These are phyloP conservation scores for Acropora tenuis DNA, from an alignment of 64 coral and sea anemone genomes.

Conservation along the genomic window DNA sequence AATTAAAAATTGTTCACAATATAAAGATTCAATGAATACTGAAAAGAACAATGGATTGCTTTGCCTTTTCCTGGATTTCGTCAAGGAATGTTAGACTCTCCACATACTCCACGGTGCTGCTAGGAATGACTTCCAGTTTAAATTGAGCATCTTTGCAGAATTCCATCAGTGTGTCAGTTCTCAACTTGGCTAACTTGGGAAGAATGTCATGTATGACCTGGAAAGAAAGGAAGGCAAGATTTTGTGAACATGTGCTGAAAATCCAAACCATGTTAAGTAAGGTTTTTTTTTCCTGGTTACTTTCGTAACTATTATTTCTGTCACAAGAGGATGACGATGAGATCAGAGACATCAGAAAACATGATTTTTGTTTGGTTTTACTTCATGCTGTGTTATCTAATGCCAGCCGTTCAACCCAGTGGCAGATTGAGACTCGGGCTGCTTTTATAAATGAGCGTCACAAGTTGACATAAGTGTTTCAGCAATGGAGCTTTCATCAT, in stretches of 20 bases:
- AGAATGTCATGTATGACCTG: slow-evolving; percentile 97
- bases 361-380: too few species aligned
- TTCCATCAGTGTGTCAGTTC: slow-evolving; percentile 87
- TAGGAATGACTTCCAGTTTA: slow-evolving; percentile 83
- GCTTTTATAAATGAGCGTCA: too few species aligned
- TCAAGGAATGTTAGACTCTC: slow-evolving; percentile 90
- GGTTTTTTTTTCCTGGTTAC: too few species aligned
- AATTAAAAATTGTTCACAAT: too few species aligned
- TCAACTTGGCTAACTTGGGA: slow-evolving; percentile 90
- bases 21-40: background rate
- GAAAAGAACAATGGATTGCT: background rate
- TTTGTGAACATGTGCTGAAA: too few species aligned
- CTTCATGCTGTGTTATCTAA: too few species aligned
- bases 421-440: too few species aligned
- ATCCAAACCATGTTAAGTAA: background rate
- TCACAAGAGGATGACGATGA: background rate
- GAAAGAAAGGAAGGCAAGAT: background rate
- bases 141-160: slow-evolving; percentile 99
- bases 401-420: too few species aligned
- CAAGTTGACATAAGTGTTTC: too few species aligned
- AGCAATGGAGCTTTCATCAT: too few species aligned
- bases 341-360: too few species aligned
- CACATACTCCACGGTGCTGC: slow-evolving; percentile 82
- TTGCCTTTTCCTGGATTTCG: slow-evolving; percentile 97
- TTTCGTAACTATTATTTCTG: background rate